A percentile compares a stretch with the other conserved stretches of the same genome.
These are phyloP conservation scores for Leuciscus idus DNA, from an alignment of 2,113 vertebrate genomes.

Conservation along the genomic window DNA sequence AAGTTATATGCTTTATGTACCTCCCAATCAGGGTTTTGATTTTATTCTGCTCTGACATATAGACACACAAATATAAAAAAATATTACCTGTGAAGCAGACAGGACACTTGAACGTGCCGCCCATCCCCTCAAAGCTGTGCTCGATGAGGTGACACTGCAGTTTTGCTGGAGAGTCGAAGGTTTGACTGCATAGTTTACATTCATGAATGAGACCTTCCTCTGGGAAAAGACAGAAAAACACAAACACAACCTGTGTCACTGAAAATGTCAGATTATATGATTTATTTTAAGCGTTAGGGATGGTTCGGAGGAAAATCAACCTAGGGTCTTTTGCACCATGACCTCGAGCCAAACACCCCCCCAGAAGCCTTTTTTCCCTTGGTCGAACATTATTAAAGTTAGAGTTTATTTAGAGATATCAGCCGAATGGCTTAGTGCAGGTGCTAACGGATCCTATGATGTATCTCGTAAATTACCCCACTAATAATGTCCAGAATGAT, in stretches of 20 bases:
- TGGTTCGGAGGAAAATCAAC: too few species aligned
- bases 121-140: conserved; percentile 99
- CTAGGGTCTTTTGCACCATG: too few species aligned
- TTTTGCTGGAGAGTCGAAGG: conserved; percentile 97
- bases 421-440: too few species aligned
- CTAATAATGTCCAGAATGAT: too few species aligned
- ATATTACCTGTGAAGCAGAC: conserved; percentile 96
- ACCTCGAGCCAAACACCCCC: too few species aligned
- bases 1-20: neutral
- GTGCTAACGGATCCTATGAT: too few species aligned
- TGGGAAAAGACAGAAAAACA: conserved; percentile 66
- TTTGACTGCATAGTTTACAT: conserved; percentile 98
- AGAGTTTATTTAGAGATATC: too few species aligned
- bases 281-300: neutral
- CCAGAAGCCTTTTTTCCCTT: too few species aligned
- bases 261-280: neutral
- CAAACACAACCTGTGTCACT: conserved; percentile 57
- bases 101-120: conserved; percentile 98
- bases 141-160: conserved; percentile 99
- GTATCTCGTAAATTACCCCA: too few species aligned
- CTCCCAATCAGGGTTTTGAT: neutral
- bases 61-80: conserved; percentile 37
- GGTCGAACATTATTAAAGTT: too few species aligned
- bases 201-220: conserved; percentile 99
- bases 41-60: neutral